Evolutionary conservation across 2,888 invertebrate genomes (phyloP), one percentile per base, ranked within the genome.

Genomic region (Protonemura montana): DNA sequence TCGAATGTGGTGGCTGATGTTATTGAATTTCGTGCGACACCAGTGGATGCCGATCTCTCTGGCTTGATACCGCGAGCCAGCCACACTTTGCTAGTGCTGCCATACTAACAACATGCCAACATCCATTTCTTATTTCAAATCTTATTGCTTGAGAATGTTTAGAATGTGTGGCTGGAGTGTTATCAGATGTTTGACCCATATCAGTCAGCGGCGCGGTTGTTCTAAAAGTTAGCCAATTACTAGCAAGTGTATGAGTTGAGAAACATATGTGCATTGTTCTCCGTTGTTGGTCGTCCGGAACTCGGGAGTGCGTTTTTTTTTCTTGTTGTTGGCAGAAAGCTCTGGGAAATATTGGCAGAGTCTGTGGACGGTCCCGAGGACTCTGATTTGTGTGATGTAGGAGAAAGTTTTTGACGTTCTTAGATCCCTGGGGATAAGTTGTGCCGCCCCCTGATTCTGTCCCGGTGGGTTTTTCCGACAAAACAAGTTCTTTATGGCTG

Each of bases 161-260:
- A 21, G 59, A 7, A 59, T 59, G 59, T 59, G 59, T 59, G 59
- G 59, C 59, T 59, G 7, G 59, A 2, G 59, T 59, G 3, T 6
- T 59, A 59, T 59, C 59, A 59, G 59, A 59, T 59, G 59, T 59
- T 59, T 59, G 59, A 59, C 59, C 59, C 59, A 59, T 21, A 59
- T 59, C 59, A 59, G 59, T 59, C 21, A 2, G 13, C 59, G 16
- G 59, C 13, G n/a, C n/a, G 59, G 59, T 13, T 21, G 59, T 2
- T 10, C 59, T 59, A 2, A 21, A 59, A 59, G 16, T 59, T 59
- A 7, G 13, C 59, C 59, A 59, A 59, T 59, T 59, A 59, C 59
- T 3, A 21, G 59, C 59, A 59, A 59, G 59, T 21, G 59, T 21
- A 59, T 59, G 59, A 59, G 35, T 35, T 35, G 35, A 59, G 59